Conservation (phyloP, 2,113 vertebrate genomes). For the Otus sunia region DNA sequence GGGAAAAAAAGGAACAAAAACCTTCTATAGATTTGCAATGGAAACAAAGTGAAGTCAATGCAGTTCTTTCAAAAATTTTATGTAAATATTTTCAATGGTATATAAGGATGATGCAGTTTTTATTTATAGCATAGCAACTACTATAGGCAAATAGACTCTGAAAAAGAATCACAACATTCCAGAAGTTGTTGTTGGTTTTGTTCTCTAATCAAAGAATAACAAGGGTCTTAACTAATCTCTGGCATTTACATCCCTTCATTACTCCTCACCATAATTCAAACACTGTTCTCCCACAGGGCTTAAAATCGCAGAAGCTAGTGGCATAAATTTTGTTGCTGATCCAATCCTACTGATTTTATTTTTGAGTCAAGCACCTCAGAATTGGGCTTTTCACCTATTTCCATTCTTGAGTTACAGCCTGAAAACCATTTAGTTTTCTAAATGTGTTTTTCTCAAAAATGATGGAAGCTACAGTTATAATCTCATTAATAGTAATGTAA, state of each 20-base stretch:
- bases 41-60: background rate
- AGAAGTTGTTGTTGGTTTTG: background rate
- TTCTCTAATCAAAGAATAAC: background rate
- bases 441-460: background rate
- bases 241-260: background rate
- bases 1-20: background rate
- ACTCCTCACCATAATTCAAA: background rate
- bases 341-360: background rate
- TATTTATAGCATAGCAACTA: background rate
- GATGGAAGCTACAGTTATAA: background rate
- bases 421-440: background rate
- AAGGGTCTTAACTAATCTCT: background rate
- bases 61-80: background rate
- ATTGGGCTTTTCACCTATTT: background rate
- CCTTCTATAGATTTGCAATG: background rate
- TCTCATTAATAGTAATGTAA: background rate
- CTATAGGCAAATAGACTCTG: background rate
- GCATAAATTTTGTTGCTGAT: background rate
- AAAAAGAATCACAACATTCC: background rate
- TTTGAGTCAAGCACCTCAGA: background rate
- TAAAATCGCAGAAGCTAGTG: background rate
- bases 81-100: rapidly evolving
- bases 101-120: background rate
- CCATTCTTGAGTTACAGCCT: background rate
- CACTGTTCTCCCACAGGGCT: background rate